A percentile compares a stretch with the other conserved stretches of the same genome.
Evolutionary conservation across 2,113 vertebrate genomes (phyloP).

Genomic region (Vulpes ferrilata): DNA sequence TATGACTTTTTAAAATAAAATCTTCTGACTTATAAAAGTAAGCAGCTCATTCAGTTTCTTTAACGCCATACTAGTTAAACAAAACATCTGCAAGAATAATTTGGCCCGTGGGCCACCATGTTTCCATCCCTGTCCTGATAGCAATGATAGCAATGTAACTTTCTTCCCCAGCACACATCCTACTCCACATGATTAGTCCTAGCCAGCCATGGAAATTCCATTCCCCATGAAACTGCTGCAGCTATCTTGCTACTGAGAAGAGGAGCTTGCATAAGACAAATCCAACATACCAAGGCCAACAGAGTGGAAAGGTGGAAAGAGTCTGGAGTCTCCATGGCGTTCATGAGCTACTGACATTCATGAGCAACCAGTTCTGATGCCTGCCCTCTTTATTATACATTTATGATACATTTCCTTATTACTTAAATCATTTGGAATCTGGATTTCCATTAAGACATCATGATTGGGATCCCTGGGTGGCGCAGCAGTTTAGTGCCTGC

Average conservation of each 20-base stretch:
- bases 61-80: not conserved
- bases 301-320: not conserved
- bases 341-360: not conserved
- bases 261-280: not conserved
- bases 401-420: not conserved
- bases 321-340: not conserved
- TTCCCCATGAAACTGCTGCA: constrained; percentile 5
- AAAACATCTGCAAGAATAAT: constrained; percentile 31
- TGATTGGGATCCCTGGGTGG: not conserved
- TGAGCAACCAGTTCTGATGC: not conserved
- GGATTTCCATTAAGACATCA: not conserved
- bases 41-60: not conserved
- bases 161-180: not conserved
- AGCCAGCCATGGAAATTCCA: not conserved
- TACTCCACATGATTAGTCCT: not conserved
- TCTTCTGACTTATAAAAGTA: not conserved
- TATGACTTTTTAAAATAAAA: not conserved
- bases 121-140: not conserved
- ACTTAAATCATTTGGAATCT: not conserved
- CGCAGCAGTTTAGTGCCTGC: no score
- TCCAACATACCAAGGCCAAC: not conserved
- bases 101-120: not conserved
- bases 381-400: not conserved
- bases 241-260: not conserved
- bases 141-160: not conserved